A percentile compares a stretch with the other conserved stretches of the same genome.
Evolutionary conservation across 1,140 invertebrate species (phyloP).

Genomic region (Aphelinus certus): DNA sequence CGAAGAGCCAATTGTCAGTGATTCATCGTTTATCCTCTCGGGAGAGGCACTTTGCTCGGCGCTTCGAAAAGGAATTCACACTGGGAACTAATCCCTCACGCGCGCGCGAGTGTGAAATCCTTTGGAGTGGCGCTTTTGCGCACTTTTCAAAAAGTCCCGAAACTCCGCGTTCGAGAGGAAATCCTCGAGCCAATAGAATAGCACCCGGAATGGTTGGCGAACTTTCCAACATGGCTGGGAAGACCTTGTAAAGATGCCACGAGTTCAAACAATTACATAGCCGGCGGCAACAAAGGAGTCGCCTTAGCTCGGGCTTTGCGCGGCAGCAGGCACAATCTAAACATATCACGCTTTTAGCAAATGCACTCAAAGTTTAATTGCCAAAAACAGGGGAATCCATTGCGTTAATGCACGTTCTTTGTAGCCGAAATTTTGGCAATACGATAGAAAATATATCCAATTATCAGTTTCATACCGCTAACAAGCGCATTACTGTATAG

Average conservation of each 20-base stretch:
- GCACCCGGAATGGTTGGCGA: conserved; percentile 15
- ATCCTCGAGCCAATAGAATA: conserved; percentile 13
- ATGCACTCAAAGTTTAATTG: conserved; percentile 17
- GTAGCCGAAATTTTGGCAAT: too few species aligned
- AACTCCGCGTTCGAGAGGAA: neutral
- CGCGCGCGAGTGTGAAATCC: too few species aligned
- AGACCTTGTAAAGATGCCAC: conserved; percentile 28
- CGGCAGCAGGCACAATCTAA: conserved; percentile 9
- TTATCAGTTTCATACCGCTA: too few species aligned
- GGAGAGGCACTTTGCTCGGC: too few species aligned
- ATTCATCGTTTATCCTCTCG: too few species aligned
- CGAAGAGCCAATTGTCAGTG: too few species aligned
- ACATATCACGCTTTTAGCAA: conserved; percentile 21
- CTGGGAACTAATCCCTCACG: too few species aligned
- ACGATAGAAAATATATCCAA: too few species aligned
- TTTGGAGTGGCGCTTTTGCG: neutral
- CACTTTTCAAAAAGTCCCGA: neutral
- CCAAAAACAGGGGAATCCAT: neutral
- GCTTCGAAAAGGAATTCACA: too few species aligned
- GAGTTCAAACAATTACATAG: conserved; percentile 30
- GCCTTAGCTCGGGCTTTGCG: neutral
- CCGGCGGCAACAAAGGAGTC: conserved; percentile 21
- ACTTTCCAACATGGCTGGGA: conserved; percentile 17
- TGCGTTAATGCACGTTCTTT: neutral
- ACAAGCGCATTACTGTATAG: too few species aligned